Evolutionary conservation across 37 sponge, comb jelly and placozoan species (phyloP), one percentile per base, ranked within the genome.

Genomic region (Halichondria panicea): DNA sequence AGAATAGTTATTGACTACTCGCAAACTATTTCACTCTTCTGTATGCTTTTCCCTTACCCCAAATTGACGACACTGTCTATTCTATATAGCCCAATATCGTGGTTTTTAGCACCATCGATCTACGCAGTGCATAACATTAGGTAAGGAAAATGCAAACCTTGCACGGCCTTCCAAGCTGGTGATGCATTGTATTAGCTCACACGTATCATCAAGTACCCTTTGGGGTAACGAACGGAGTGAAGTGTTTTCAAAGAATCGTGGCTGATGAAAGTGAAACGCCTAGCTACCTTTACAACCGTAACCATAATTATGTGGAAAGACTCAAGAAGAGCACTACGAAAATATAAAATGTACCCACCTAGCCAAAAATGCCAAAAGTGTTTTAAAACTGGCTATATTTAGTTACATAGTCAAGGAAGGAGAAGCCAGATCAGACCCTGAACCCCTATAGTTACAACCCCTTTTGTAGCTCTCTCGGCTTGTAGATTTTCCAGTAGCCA

Each of bases 1-100:
- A 39, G 44, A 34, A 28, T 41, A 11, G 68, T 67, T 7, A 67
- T 67, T 4, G 68, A 67, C 34, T 67, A 67, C 34, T 67, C 68
- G 4, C 68, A 67, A 24, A 67, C 68, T 22, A 67, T 67, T 63
- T 63, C 34, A 63, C 63, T 18, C 68, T 67, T 3, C 68, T 67
- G 68, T 42, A 67, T 41, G 68, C 68, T 11, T 67, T 43, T 28
- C 44, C 68, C n/a, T n/a, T n/a, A n/a, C n/a, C n/a, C n/a, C 68
- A 25, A 42, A 63, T 63, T 30, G 31, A 33, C 11, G 63, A 63
- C 31, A n/a, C 34, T 18, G 34, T 63, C 24, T 35, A n/a, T 33
- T n/a, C n/a, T 34, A 30, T 11, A 63, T 63, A 35, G 63, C 63
- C 63, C 63, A 63, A 33, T 63, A 63, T 37, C 8, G 63, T 5